These are phyloP conservation scores for Cordilura impudica DNA, from an alignment of 2,888 invertebrate genomes.

Conservation along the genomic window DNA sequence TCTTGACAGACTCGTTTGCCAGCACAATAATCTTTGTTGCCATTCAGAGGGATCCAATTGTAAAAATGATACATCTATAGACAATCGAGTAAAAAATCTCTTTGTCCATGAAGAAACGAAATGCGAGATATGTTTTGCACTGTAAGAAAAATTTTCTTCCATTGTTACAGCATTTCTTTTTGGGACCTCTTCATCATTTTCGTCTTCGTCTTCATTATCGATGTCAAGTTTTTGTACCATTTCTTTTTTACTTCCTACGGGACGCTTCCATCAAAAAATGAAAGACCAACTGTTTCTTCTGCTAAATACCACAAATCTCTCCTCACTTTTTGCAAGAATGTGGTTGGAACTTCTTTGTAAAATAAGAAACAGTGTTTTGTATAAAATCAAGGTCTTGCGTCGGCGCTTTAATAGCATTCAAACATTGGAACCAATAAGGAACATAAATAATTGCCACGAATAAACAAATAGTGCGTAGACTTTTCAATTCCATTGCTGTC, in stretches of 20 bases:
- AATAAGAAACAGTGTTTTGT: slow-evolving; percentile 14
- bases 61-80: too few relatives aligned
- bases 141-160: not conserved
- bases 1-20: not conserved
- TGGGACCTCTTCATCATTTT: too few relatives aligned
- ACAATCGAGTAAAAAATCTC: too few relatives aligned
- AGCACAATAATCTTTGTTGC: not conserved
- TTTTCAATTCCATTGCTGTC: not conserved
- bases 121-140: not conserved
- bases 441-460: not conserved
- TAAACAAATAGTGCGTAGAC: too few relatives aligned
- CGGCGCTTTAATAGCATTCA: slow-evolving; percentile 21
- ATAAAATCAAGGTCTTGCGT: slow-evolving; percentile 18
- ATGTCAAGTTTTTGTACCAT: slow-evolving; percentile 24
- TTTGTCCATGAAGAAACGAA: too few relatives aligned
- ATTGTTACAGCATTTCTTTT: too few relatives aligned
- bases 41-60: too few relatives aligned
- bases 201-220: not conserved
- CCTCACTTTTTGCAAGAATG: not conserved
- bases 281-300: slow-evolving; percentile 6
- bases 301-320: not conserved
- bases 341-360: not conserved
- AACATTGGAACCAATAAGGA: slow-evolving; percentile 3
- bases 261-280: not conserved
- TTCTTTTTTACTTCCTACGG: slow-evolving; percentile 10